phyloP scores from a whole-genome alignment of 1,140 invertebrate genomes.

The Aphis craccivora region DNA sequence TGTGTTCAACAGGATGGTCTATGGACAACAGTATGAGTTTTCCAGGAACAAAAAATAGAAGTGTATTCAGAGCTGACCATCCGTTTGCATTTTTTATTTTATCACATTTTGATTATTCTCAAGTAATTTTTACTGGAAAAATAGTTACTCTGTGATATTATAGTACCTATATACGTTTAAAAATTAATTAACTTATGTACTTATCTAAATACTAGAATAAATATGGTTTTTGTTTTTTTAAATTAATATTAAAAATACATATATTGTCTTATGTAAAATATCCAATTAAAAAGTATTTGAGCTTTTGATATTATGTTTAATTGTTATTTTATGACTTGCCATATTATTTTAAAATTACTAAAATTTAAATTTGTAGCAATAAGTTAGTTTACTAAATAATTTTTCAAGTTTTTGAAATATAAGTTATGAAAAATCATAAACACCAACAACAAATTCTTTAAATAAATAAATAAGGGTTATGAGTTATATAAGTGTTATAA shows the following conservation, averaged over 20 bases:
- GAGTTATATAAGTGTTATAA: background rate
- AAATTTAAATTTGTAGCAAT: background rate
- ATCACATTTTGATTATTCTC: background rate
- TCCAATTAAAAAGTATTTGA: background rate
- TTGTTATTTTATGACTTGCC: background rate
- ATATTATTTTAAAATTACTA: background rate
- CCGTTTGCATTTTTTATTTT: slow-evolving; percentile 16
- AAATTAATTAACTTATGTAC: background rate
- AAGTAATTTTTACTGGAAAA: slow-evolving; percentile 19
- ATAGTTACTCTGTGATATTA: background rate
- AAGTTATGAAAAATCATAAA: background rate
- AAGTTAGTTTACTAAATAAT: background rate
- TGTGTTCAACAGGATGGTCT: slow-evolving; percentile 5
- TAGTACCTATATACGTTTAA: background rate
- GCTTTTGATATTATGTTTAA: background rate
- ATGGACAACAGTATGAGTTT: slow-evolving; percentile 28
- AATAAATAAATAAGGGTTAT: background rate
- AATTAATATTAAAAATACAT: background rate
- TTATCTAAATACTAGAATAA: background rate
- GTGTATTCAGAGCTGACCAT: slow-evolving; percentile 6
- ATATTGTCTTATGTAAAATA: background rate
- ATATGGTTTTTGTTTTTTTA: background rate
- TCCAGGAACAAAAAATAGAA: background rate
- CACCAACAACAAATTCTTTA: background rate
- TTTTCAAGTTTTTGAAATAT: background rate